phyloP scores from a whole-genome alignment of 2,797 vertebrate genomes.

The Sus cebifrons region DNA sequence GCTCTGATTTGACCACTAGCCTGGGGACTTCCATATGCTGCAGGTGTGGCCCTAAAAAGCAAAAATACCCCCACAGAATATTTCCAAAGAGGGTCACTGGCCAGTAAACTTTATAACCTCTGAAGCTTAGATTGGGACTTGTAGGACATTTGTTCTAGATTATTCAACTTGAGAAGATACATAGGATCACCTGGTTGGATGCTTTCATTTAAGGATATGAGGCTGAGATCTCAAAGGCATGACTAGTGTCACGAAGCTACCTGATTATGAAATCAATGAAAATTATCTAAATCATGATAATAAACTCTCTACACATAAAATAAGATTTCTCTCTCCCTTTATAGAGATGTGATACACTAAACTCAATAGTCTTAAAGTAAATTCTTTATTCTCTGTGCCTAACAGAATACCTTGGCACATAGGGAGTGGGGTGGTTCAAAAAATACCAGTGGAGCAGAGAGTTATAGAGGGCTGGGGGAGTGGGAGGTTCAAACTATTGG shows the following conservation, averaged over 20 bases:
- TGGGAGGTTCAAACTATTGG: neutral
- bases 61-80: neutral
- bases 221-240: neutral
- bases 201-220: neutral
- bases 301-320: neutral
- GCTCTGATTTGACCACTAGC: no score
- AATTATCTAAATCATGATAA: neutral
- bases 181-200: neutral
- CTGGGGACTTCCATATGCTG: no score
- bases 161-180: neutral
- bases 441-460: neutral
- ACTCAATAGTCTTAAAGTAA: neutral
- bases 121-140: neutral
- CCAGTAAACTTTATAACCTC: neutral
- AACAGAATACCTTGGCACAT: neutral
- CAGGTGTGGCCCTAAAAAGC: no score
- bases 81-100: neutral
- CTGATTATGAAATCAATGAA: constrained; percentile 18
- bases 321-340: neutral
- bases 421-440: neutral
- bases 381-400: neutral
- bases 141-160: neutral
- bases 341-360: neutral
- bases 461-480: neutral
- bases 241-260: neutral